phyloP scores from a whole-genome alignment of 2,888 invertebrate genomes.

The Apotomis betuletana region DNA sequence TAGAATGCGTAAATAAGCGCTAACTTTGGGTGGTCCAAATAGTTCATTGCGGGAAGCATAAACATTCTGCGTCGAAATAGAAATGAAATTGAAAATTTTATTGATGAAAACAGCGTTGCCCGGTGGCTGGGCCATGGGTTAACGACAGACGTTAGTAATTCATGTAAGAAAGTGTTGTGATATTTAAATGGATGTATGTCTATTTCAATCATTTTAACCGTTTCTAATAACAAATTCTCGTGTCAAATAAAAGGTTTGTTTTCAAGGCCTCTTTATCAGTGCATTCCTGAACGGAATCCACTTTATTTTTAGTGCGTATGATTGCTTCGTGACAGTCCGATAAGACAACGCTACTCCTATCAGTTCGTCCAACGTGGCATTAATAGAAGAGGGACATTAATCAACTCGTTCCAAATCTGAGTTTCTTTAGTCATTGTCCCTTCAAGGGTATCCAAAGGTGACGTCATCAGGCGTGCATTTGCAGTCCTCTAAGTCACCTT shows the following conservation, averaged over 20 bases:
- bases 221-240: background rate
- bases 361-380: slow-evolving; percentile 2
- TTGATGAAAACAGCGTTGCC: no score
- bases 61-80: no score
- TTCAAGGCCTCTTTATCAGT: slow-evolving; percentile 29
- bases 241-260: slow-evolving; percentile 6
- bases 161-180: no score
- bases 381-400: background rate
- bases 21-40: background rate
- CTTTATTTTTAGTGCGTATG: slow-evolving; percentile 29
- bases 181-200: no score
- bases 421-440: background rate
- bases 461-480: slow-evolving; percentile 25
- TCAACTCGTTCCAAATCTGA: background rate
- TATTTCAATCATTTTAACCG: background rate
- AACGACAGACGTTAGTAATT: no score
- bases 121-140: no score
- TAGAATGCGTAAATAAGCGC: background rate
- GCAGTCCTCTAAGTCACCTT: slow-evolving; percentile 33
- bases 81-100: no score
- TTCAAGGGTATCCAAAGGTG: slow-evolving; percentile 1
- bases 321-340: slow-evolving; percentile 26
- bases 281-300: slow-evolving; percentile 33
- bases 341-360: slow-evolving; percentile 26
- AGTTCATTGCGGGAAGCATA: no score